phyloP scores from a whole-genome alignment of 1,140 invertebrate genomes.

The Macrobrachium nipponense region DNA sequence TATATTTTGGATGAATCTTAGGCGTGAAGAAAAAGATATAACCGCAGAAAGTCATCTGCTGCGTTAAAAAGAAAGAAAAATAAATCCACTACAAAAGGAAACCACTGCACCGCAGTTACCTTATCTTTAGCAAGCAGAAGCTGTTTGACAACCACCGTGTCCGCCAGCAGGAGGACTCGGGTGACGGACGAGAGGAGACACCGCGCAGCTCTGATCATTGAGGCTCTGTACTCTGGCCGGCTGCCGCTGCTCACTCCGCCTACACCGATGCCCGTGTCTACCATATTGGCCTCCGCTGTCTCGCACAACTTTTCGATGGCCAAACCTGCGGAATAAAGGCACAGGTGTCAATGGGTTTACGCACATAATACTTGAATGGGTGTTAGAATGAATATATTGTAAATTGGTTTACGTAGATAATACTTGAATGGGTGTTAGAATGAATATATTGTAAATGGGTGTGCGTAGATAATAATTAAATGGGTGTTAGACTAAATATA shows the following conservation, averaged over 20 bases:
- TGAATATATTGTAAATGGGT: too few species aligned
- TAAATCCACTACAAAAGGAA: too few species aligned
- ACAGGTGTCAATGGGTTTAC: too few species aligned
- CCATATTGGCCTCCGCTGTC: conserved; percentile 41
- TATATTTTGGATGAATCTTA: too few species aligned
- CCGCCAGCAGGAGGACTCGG: conserved; percentile 95
- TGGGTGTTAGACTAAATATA: too few species aligned
- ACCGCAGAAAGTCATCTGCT: neutral
- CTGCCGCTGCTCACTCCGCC: conserved; percentile 30
- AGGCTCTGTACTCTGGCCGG: conserved; percentile 73
- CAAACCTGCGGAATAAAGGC: conserved; percentile 27
- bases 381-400: too few species aligned
- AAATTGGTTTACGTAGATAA: too few species aligned
- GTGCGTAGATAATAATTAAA: too few species aligned
- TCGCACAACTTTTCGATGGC: conserved; percentile 51
- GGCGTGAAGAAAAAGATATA: neutral
- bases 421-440: too few species aligned
- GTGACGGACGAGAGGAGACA: conserved; percentile 95
- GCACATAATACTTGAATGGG: too few species aligned
- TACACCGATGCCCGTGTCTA: conserved; percentile 4
- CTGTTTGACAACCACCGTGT: conserved; percentile 98
- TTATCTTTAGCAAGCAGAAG: conserved; percentile 95
- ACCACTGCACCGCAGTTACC: conserved; percentile 71
- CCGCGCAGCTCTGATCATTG: conserved; percentile 90
- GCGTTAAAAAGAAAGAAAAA: too few species aligned